Evolutionary conservation across 2,888 invertebrate genomes (phyloP).

Genomic region (Cenopis cana): DNA sequence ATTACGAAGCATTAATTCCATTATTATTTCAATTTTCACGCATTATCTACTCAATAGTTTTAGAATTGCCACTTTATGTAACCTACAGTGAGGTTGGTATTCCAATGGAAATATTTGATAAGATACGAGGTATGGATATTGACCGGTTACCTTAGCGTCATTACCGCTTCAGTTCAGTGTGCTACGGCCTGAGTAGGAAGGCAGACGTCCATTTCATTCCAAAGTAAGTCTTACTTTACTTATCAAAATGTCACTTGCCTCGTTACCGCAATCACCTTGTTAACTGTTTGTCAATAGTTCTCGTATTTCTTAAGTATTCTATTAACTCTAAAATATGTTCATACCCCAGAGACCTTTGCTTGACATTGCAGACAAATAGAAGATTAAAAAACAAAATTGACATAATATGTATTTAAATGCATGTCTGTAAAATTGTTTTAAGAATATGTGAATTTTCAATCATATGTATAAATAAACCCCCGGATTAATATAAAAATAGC

Average conservation of each 20-base stretch:
- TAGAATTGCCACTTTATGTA: neutral
- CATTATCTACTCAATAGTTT: neutral
- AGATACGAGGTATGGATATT: neutral
- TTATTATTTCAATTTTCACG: neutral
- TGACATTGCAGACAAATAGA: neutral
- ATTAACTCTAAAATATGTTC: neutral
- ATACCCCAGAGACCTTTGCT: neutral
- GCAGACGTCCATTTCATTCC: slow-evolving; percentile 6
- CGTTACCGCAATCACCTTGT: neutral
- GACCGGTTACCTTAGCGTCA: neutral
- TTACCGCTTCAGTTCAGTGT: slow-evolving; percentile 4
- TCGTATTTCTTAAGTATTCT: too few species aligned
- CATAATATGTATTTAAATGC: neutral
- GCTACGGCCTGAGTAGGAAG: neutral
- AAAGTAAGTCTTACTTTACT: slow-evolving; percentile 5
- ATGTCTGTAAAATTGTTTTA: too few species aligned
- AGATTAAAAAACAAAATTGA: neutral
- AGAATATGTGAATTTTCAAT: too few species aligned
- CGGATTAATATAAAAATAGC: too few species aligned
- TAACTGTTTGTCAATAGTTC: neutral
- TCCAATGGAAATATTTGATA: neutral
- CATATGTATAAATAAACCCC: neutral
- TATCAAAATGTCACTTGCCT: neutral
- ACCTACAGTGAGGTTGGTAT: neutral
- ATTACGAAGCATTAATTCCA: neutral